phyloP scores from a whole-genome alignment of 2,888 invertebrate species.

The Hartigia nigra region DNA sequence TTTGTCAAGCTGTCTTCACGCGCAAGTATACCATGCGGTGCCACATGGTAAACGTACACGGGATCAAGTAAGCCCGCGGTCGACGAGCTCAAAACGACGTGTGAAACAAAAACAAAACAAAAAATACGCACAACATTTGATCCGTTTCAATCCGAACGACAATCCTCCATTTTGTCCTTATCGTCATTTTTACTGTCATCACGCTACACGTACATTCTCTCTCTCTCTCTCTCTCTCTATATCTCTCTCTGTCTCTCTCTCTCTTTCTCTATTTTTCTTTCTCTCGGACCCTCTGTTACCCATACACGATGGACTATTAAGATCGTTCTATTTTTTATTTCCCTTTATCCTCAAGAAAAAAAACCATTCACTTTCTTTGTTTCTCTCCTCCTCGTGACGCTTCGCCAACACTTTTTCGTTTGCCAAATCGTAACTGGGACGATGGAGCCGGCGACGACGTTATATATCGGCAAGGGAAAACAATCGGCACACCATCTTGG shows the following conservation, averaged over 20 bases:
- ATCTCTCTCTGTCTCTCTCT: background rate
- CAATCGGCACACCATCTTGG: background rate
- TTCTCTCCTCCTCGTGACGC: background rate
- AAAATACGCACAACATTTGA: background rate
- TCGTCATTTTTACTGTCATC: background rate
- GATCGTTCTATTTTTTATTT: constrained; percentile 27
- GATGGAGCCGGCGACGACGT: background rate
- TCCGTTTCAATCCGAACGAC: background rate
- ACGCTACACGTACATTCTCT: constrained; percentile 11
- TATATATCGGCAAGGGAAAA: background rate
- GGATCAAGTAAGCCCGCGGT: constrained; percentile 46
- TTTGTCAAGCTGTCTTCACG: constrained; percentile 63
- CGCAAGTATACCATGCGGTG: constrained; percentile 65
- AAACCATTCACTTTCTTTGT: background rate
- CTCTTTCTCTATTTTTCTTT: constrained; percentile 16
- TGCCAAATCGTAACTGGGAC: background rate
- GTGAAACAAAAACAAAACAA: constrained; percentile 3
- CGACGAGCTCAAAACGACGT: constrained; percentile 16
- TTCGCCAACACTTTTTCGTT: background rate
- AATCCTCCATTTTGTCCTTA: background rate
- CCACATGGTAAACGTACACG: constrained; percentile 63
- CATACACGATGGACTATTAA: constrained; percentile 25
- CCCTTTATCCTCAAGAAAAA: background rate
- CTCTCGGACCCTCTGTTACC: constrained; percentile 26
- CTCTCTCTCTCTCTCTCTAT: constrained; percentile 3